Conservation (phyloP, 2,797 vertebrate species). For the Sorex maritimensis region DNA sequence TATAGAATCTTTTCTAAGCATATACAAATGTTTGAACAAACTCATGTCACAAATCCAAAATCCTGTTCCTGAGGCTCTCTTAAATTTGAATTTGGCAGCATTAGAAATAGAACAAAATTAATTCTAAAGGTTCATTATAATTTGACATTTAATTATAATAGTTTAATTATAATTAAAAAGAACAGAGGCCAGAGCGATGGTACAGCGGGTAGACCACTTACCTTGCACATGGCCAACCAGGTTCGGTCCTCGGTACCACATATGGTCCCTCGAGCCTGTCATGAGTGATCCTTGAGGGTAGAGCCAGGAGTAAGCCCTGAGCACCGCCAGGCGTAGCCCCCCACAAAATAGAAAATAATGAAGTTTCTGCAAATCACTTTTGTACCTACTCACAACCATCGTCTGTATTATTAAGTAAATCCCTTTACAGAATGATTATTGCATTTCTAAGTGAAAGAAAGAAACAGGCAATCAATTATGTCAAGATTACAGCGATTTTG, state of each 20-base stretch:
- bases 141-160: background rate
- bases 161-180: constrained; percentile 44
- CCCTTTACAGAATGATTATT: constrained; percentile 18
- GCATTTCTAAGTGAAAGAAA: background rate
- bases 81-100: constrained; percentile 55
- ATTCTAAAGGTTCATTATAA: constrained; percentile 35
- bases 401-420: constrained; percentile 42
- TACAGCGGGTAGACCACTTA: background rate
- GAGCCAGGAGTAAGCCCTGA: no score
- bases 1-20: constrained; percentile 33
- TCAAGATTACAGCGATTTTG: no score
- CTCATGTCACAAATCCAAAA: constrained; percentile 26
- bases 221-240: background rate
- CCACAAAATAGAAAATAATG: no score
- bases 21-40: constrained; percentile 39
- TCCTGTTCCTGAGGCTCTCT: background rate
- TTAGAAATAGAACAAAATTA: constrained; percentile 40
- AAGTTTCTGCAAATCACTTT: no score
- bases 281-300: no score
- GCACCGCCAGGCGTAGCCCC: no score
- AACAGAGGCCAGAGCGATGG: background rate
- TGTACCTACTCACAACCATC: background rate
- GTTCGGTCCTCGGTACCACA: no score
- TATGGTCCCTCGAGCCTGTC: no score
- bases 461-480: no score